Evolutionary conservation across 2,888 invertebrate genomes (phyloP).

Genomic region (Protodeltote pygarga): DNA sequence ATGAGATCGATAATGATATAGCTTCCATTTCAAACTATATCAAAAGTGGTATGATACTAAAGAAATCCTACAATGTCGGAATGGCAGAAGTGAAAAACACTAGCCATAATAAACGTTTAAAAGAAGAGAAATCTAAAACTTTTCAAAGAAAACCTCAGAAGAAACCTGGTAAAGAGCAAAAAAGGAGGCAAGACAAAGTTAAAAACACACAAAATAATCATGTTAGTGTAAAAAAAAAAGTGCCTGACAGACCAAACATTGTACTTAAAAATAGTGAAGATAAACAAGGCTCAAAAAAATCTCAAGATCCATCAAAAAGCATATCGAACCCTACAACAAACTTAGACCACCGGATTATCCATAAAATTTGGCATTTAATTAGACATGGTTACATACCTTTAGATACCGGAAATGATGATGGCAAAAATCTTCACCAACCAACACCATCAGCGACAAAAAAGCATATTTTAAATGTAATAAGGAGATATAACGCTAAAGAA

Average conservation of each 20-base stretch:
- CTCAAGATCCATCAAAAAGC: constrained; percentile 1
- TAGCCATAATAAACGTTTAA: constrained; percentile 5
- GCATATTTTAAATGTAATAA: constrained; percentile 34
- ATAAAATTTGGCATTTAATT: constrained; percentile 34
- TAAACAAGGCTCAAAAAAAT: not conserved
- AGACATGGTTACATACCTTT: constrained; percentile 22
- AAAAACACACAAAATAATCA: constrained; percentile 2
- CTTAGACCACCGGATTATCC: constrained; percentile 25
- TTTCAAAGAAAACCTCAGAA: constrained; percentile 1
- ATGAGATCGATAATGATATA: not conserved
- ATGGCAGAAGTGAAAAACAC: constrained; percentile 15
- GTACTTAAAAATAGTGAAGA: not conserved
- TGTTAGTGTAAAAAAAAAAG: no score
- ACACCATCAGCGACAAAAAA: constrained; percentile 31
- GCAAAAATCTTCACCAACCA: constrained; percentile 22
- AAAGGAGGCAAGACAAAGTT: constrained; percentile 1
- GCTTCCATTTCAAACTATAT: not conserved
- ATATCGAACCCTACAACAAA: constrained; percentile 2
- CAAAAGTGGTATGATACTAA: constrained; percentile 25
- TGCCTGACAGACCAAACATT: constrained; percentile 1
- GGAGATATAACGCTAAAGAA: constrained; percentile 32
- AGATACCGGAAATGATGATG: constrained; percentile 15
- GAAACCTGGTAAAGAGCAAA: not conserved
- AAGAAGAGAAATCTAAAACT: constrained; percentile 6
- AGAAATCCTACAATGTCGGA: constrained; percentile 30